These are phyloP conservation scores for Apogon talboti DNA, from an alignment of 2,797 vertebrate genomes.

Conservation along the genomic window DNA sequence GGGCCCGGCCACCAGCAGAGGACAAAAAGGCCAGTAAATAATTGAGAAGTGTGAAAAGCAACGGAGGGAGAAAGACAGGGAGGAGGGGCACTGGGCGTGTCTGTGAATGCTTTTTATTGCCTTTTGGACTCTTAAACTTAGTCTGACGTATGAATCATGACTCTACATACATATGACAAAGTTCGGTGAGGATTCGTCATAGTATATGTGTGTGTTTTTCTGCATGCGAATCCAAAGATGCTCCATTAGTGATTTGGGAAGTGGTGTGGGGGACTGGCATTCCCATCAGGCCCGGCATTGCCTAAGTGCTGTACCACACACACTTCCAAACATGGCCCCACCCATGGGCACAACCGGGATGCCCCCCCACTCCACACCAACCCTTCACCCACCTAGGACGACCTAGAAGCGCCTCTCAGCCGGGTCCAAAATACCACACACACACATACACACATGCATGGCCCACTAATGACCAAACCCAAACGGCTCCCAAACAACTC, in stretches of 20 bases:
- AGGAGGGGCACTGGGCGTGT: not conserved
- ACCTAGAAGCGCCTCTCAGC: constrained; percentile 79
- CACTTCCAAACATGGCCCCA: constrained; percentile 68
- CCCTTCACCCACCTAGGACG: constrained; percentile 74
- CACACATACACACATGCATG: constrained; percentile 47
- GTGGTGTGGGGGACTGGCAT: constrained; percentile 70
- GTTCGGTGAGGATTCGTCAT: constrained; percentile 12
- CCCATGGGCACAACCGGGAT: constrained; percentile 52
- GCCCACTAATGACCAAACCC: constrained; percentile 85
- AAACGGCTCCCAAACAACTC: constrained; percentile 85
- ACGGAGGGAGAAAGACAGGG: constrained; percentile 12
- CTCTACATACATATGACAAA: constrained; percentile 16
- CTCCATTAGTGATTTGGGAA: constrained; percentile 81
- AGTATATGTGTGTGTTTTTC: constrained; percentile 12
- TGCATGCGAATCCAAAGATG: constrained; percentile 66
- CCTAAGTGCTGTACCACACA: constrained; percentile 79
- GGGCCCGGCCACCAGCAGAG: constrained; percentile 47
- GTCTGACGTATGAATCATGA: not conserved
- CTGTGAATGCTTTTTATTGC: not conserved
- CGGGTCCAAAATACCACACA: constrained; percentile 73
- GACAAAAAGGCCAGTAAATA: constrained; percentile 75
- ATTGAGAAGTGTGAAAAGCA: constrained; percentile 74
- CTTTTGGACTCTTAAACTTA: not conserved
- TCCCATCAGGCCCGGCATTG: constrained; percentile 74
- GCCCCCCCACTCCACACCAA: constrained; percentile 19